Conservation (phyloP, 2,113 vertebrate species). For the Rhea pennata region DNA sequence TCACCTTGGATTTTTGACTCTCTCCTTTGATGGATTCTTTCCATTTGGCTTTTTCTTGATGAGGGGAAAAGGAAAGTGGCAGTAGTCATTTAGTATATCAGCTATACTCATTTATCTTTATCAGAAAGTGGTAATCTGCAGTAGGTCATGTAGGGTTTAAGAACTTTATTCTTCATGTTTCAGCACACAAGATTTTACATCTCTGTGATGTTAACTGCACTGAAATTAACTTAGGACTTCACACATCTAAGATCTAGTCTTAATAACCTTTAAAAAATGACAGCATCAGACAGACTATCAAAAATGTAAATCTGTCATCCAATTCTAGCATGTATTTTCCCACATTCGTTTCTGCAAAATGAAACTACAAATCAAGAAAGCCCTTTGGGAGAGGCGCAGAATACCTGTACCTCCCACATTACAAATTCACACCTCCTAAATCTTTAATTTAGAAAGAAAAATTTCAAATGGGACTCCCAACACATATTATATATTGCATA, state of each 20-base stretch:
- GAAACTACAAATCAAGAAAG: background rate
- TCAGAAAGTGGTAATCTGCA: background rate
- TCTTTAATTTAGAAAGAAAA: background rate
- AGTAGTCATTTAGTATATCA: background rate
- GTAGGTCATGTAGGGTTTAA: background rate
- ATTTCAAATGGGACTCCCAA: accelerated
- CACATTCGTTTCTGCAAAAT: background rate
- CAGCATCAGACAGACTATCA: background rate
- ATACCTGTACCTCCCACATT: background rate
- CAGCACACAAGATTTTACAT: background rate
- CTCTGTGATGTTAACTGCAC: background rate
- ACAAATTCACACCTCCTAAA: background rate
- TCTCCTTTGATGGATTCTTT: background rate
- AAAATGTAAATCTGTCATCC: background rate
- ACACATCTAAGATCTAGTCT: background rate
- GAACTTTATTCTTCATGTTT: background rate
- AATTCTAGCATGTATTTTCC: background rate
- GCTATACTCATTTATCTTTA: background rate
- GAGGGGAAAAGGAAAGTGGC: background rate
- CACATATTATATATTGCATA: background rate
- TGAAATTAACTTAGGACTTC: background rate
- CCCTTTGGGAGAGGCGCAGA: background rate
- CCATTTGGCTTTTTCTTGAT: background rate
- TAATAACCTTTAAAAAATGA: background rate
- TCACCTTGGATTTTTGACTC: background rate